phyloP scores from a whole-genome alignment of 1,140 invertebrate genomes.

The Caenorhabditis latens region DNA sequence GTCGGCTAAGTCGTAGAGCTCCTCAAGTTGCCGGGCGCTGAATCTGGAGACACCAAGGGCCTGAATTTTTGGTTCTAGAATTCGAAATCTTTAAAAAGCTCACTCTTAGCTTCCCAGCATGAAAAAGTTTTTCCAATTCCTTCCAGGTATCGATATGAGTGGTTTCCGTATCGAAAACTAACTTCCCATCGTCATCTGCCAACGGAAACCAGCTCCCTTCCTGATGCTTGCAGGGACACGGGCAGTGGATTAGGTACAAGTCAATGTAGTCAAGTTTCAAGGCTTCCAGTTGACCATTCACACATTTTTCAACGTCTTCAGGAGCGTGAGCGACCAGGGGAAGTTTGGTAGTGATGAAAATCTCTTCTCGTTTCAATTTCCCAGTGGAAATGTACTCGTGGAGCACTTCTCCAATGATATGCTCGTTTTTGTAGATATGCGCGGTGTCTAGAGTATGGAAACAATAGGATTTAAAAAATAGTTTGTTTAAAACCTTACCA shows the following conservation, averaged over 20 bases:
- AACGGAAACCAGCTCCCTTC: neutral
- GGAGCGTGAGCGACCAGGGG: conserved; percentile 78
- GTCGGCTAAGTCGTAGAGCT: conserved; percentile 64
- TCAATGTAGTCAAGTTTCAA: conserved; percentile 86
- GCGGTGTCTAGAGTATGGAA: conserved; percentile 81
- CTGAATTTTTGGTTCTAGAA: conserved; percentile 61
- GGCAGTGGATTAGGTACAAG: conserved; percentile 87
- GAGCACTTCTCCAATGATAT: conserved; percentile 84
- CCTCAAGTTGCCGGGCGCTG: conserved; percentile 72
- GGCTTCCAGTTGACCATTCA: conserved; percentile 83
- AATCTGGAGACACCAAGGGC: conserved; percentile 78
- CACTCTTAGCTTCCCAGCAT: conserved; percentile 52
- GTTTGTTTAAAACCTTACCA: neutral
- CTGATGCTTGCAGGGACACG: conserved; percentile 77
- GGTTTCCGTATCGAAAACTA: conserved; percentile 2
- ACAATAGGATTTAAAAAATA: neutral
- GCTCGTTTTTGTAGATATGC: conserved; percentile 86
- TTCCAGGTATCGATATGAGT: conserved; percentile 63
- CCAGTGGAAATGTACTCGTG: conserved; percentile 84
- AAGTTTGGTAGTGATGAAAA: conserved; percentile 86
- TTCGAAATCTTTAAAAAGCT: conserved; percentile 37
- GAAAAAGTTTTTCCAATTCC: conserved; percentile 72
- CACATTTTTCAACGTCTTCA: conserved; percentile 83
- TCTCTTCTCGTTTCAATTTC: conserved; percentile 83
- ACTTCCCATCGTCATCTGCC: neutral